Evolutionary conservation across 37 sponge, comb jelly and placozoan species (phyloP).

Genomic region (Ianthella basta): DNA sequence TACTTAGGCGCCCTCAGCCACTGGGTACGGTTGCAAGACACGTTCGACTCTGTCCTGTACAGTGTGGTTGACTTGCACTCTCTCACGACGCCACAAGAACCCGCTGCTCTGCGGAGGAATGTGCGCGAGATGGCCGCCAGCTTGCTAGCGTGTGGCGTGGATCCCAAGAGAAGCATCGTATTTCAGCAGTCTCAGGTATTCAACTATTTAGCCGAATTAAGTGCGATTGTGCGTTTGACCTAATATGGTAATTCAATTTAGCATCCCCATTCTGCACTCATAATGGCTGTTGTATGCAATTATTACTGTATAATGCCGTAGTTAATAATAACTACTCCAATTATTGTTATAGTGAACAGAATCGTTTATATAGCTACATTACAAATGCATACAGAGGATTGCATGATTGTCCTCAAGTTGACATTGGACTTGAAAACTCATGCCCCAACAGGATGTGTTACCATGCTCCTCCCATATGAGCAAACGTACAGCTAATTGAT

Average conservation of each 20-base stretch:
- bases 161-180: slow-evolving; percentile 79
- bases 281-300: no score
- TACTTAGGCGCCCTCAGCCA: slow-evolving; percentile 87
- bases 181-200: slow-evolving; percentile 87
- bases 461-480: no score
- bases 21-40: slow-evolving; percentile 76
- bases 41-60: slow-evolving; percentile 63
- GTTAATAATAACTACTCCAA: no score
- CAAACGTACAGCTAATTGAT: no score
- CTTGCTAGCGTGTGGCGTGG: slow-evolving; percentile 89
- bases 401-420: no score
- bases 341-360: no score
- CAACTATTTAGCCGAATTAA: neutral
- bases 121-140: slow-evolving; percentile 49
- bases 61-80: slow-evolving; percentile 90
- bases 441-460: no score
- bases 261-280: neutral
- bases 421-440: no score
- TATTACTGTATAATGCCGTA: no score
- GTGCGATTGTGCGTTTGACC: neutral
- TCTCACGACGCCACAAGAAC: slow-evolving; percentile 72
- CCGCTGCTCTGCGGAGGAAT: slow-evolving; percentile 52
- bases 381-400: no score
- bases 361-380: no score
- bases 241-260: neutral